Base-by-base conservation (phyloP, 2,113 vertebrate genomes). In the Lathamus discolor region DNA sequence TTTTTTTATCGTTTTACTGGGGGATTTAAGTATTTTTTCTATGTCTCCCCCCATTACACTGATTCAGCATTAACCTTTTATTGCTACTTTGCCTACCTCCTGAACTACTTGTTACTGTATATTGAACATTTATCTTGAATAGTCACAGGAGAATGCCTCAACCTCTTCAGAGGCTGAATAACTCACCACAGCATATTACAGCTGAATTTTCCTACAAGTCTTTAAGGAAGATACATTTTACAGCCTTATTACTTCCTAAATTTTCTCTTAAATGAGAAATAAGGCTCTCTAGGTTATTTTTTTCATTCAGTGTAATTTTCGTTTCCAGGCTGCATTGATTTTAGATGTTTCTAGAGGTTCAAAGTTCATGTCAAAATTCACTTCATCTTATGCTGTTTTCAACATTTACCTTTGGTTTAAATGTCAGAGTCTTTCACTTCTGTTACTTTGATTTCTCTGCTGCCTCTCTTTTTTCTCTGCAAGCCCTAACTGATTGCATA, bases 371-470 rank as follows among this genome's bases (percentile, higher is more conserved):
- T 27, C 74, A 70, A 44, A 91, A 74, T 81, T 86, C 4, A 51
- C 59, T 77, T 90, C 72, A 39, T 69, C 43, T 68, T 76, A 27
- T 31, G 41, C 17, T 23, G 15, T 59, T 90, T 68, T 72, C 62
- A 86, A 69, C 57, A 67, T 46, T 37, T 86, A 75, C 43, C 46
- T 86, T 79, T 66, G n/a, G 67, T 83, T 93, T 84, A 95, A 95
- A 91, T 79, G 92, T 95, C 93, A 95, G 52, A 78, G 35, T 15
- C 90, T 95, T 95, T 97, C 90, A 94, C 91, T 96, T 96, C 90
- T 96, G 74, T 90, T 75, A 86, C 92, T 75, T 70, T 17, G 54
- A 85, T 91, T 80, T 90, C 84, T 72, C 87, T 59, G 63, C 72
- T 39, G 52, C 5, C 2, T 75, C 63, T 52, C 61, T 41, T n/a